phyloP scores from a whole-genome alignment of 2,888 invertebrate genomes.

The Amphipoea oculea region DNA sequence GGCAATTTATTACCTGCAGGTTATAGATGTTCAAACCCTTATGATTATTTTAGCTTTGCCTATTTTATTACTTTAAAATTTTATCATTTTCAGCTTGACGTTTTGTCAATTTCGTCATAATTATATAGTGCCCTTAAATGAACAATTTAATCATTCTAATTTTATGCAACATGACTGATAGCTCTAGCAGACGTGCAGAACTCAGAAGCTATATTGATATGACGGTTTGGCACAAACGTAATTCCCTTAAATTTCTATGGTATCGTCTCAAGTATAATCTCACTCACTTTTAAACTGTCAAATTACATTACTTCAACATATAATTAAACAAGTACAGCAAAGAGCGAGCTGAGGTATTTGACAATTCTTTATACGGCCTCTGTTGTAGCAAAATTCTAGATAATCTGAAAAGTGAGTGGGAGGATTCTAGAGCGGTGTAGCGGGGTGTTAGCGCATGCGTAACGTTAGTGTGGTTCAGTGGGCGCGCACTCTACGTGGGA shows the following conservation, averaged over 20 bases:
- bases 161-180: no score
- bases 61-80: slow-evolving; percentile 33
- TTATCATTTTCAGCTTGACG: slow-evolving; percentile 34
- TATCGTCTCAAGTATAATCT: slow-evolving; percentile 69
- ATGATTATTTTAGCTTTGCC: slow-evolving; percentile 54
- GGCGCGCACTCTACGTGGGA: slow-evolving; percentile 95
- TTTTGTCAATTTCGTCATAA: slow-evolving; percentile 39
- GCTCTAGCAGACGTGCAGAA: not conserved
- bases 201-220: slow-evolving; percentile 8
- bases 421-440: slow-evolving; percentile 64
- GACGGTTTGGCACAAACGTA: slow-evolving; percentile 36
- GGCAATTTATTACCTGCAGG: slow-evolving; percentile 23
- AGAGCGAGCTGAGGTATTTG: not conserved
- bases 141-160: no score
- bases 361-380: not conserved
- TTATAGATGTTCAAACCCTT: slow-evolving; percentile 22
- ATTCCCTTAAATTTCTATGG: slow-evolving; percentile 44
- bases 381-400: not conserved
- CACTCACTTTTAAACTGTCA: slow-evolving; percentile 38
- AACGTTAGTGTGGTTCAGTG: slow-evolving; percentile 88
- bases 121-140: not conserved
- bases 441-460: slow-evolving; percentile 90
- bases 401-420: slow-evolving; percentile 56
- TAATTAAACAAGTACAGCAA: not conserved
- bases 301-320: not conserved